These are phyloP conservation scores for Drosophila incognita DNA, from an alignment of 2,888 invertebrate species.

Conservation along the genomic window DNA sequence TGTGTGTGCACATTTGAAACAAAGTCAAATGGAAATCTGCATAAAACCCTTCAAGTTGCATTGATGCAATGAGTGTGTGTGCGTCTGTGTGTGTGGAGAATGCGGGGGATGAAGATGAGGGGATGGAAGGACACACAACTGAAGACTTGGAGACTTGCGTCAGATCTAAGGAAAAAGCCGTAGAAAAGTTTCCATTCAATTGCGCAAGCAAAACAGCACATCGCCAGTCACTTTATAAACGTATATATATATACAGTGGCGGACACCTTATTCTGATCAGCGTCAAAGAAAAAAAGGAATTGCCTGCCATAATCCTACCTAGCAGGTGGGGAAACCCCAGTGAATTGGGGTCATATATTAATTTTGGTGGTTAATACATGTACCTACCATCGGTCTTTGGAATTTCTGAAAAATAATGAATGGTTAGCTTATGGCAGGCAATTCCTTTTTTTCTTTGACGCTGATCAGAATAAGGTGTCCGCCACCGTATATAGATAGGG, in stretches of 20 bases:
- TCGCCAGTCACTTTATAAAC: slow-evolving; percentile 1
- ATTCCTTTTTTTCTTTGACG: too few species aligned
- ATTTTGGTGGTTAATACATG: too few species aligned
- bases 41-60: slow-evolving; percentile 64
- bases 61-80: slow-evolving; percentile 34
- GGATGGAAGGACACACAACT: neutral
- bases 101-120: neutral
- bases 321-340: too few species aligned
- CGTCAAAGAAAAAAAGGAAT: too few species aligned
- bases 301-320: too few species aligned
- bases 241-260: slow-evolving; percentile 1
- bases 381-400: too few species aligned
- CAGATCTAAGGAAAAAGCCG: slow-evolving; percentile 29
- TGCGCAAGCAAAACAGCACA: slow-evolving; percentile 34
- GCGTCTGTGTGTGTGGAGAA: neutral
- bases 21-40: slow-evolving; percentile 77
- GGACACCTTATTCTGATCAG: too few species aligned
- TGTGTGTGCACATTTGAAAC: slow-evolving; percentile 51
- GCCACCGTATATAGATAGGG: neutral
- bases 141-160: slow-evolving; percentile 9
- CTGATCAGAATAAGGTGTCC: too few species aligned
- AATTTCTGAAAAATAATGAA: too few species aligned
- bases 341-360: too few species aligned
- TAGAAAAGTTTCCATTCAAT: slow-evolving; percentile 59
- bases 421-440: too few species aligned